Base-by-base conservation (phyloP, 2,113 vertebrate genomes). In the Takifugu flavidus region DNA sequence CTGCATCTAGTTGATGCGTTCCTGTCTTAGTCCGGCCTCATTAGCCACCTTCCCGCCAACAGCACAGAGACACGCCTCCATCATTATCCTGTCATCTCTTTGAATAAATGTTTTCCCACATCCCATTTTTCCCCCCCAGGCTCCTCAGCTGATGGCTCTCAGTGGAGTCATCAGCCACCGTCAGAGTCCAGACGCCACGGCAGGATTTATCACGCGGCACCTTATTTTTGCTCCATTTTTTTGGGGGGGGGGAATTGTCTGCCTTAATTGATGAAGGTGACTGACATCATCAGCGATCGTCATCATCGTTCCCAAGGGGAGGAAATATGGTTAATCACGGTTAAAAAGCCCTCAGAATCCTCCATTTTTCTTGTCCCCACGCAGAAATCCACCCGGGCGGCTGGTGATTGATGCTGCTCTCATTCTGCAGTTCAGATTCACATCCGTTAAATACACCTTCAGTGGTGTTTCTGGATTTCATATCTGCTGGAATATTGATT, bases 401-500 rank as follows among this genome's bases (percentile, higher is more conserved):
- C 44, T 68, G 59, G 65, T 80, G 79, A 85, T 81, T 72, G 75
- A 84, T 70, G 43, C 7, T 45, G 57, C 14, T 34, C 54, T 82
- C 77, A 79, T 79, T 79, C 65, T 70, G 20, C 58, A 58, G 66
- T 53, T 63, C 54, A 72, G 49, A 77, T 75, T 77, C 75, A 62
- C 69, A 85, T 82, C 54, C 79, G 82, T 83, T 84, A 84, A 82
- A 80, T 64, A 78, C 76, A 78, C 59, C 56, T 65, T n/a, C 45
- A 39, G 67, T 50, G 49, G 67, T 44, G 39, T 79, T 76, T 80
- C 75, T 64, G 67, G 56, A 77, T 77, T 86, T 73, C 65, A 70
- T 75, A 82, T 80, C 67, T 72, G 67, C 56, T 79, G 25, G 79
- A 79, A 85, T 85, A 90, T 87, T 63, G 82, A 87, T 89, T 57